Conservation (phyloP, 2,113 vertebrate species). For the Ranitomeya variabilis region DNA sequence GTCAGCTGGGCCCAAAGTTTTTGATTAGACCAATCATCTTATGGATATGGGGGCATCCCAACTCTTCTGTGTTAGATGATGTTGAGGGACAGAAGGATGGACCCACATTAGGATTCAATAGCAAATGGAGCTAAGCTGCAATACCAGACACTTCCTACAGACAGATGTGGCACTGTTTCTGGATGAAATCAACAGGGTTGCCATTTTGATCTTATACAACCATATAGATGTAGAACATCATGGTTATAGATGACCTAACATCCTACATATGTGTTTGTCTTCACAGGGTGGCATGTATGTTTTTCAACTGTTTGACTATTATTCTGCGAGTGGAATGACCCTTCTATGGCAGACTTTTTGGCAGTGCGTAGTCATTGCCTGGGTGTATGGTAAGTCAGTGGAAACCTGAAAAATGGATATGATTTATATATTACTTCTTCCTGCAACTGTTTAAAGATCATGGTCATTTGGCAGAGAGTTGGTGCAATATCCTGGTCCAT, state of each 20-base stretch:
- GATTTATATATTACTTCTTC: neutral
- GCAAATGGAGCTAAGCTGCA: neutral
- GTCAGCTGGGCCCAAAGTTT: no score
- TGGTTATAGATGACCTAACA: neutral
- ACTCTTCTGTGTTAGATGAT: no score
- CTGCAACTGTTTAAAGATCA: neutral
- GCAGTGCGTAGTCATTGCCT: slow-evolving; percentile 81
- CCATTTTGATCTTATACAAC: neutral
- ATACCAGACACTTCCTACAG: neutral
- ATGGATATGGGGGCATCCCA: no score
- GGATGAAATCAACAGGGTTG: neutral
- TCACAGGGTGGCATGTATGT: slow-evolving; percentile 81
- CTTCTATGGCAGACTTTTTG: slow-evolving; percentile 83
- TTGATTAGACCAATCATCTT: no score
- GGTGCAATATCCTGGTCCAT: neutral
- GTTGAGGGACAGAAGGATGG: no score
- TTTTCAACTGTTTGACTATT: slow-evolving; percentile 84
- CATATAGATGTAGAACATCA: neutral
- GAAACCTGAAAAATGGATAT: neutral
- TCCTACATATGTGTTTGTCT: neutral
- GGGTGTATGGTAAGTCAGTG: slow-evolving; percentile 77
- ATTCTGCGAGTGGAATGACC: slow-evolving; percentile 83
- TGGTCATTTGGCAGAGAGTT: neutral
- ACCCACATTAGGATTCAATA: neutral
- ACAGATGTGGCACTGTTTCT: neutral